Percentiles rank a stretch among this genome's conserved stretches.
These are phyloP conservation scores for Caenorhabditis sp. DNA, from an alignment of 2,888 invertebrate species.

Conservation along the genomic window DNA sequence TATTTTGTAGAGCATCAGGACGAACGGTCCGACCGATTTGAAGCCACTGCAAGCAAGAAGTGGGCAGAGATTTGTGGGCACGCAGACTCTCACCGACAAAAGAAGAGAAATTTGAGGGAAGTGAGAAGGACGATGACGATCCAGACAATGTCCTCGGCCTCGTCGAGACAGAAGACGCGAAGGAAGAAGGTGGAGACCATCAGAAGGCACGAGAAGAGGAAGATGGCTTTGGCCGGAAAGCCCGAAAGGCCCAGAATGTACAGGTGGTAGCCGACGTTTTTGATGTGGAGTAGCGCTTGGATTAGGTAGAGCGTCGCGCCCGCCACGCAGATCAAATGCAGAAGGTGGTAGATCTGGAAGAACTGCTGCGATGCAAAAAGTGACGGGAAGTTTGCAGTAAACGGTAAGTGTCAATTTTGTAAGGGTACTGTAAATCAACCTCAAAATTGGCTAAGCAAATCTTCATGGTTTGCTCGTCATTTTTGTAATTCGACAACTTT, in stretches of 20 bases:
- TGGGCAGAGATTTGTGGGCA: not conserved
- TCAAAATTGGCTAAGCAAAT: too few relatives aligned
- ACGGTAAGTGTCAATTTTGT: too few relatives aligned
- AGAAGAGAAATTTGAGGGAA: slow-evolving; percentile 96
- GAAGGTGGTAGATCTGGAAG: slow-evolving; percentile 67
- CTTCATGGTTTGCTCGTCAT: too few relatives aligned
- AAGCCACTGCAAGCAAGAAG: slow-evolving; percentile 86
- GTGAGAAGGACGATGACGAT: slow-evolving; percentile 95
- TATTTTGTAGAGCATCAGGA: slow-evolving; percentile 99
- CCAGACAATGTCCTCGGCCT: slow-evolving; percentile 90
- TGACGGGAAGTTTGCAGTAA: not conserved
- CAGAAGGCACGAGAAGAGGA: slow-evolving; percentile 91
- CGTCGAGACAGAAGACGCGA: slow-evolving; percentile 88
- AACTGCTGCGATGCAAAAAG: not conserved
- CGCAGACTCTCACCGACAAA: slow-evolving; percentile 86
- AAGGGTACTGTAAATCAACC: too few relatives aligned
- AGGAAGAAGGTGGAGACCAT: slow-evolving; percentile 90
- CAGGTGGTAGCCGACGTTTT: slow-evolving; percentile 92
- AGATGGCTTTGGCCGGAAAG: slow-evolving; percentile 92
- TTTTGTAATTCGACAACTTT: too few relatives aligned
- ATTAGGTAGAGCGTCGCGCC: slow-evolving; percentile 85
- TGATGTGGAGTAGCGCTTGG: slow-evolving; percentile 78
- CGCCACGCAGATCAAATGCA: slow-evolving; percentile 87
- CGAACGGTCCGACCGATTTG: slow-evolving; percentile 97
- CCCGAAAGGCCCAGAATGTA: slow-evolving; percentile 94